phyloP scores from a whole-genome alignment of 64 coral and sea anemone genomes.

The Trachythela sp. region DNA sequence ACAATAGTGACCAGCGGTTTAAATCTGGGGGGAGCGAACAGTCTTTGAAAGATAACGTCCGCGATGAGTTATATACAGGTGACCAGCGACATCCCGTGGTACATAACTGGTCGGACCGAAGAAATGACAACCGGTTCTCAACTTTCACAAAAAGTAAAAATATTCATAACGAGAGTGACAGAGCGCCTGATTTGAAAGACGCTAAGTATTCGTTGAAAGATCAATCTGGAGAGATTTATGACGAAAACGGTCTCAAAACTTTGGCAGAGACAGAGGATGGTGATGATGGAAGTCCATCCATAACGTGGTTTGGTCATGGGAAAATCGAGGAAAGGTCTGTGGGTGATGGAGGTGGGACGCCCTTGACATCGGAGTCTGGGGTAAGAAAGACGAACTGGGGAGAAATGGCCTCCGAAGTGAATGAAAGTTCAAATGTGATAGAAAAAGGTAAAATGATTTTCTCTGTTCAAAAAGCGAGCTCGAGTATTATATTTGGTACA shows the following conservation, averaged over 20 bases:
- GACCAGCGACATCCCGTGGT: too few relatives aligned
- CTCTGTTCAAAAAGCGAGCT: background rate
- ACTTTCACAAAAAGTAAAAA: background rate
- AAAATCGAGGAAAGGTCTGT: background rate
- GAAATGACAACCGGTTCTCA: background rate
- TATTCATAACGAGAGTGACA: background rate
- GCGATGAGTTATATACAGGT: too few relatives aligned
- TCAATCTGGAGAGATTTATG: background rate
- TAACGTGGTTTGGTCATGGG: background rate
- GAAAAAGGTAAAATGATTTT: background rate
- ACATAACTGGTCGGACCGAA: background rate
- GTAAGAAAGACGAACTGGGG: background rate
- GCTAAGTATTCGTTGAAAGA: background rate
- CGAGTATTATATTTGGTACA: too few relatives aligned
- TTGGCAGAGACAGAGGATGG: background rate
- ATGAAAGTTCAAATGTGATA: background rate
- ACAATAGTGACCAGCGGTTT: background rate
- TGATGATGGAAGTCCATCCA: background rate
- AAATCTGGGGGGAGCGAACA: too few relatives aligned
- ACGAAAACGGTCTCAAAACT: background rate
- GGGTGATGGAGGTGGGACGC: background rate
- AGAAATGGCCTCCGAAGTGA: background rate
- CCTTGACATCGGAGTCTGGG: background rate
- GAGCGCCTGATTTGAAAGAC: background rate
- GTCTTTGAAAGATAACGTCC: too few relatives aligned